phyloP scores from a whole-genome alignment of 2,113 vertebrate species.

The Glaucomys volans region DNA sequence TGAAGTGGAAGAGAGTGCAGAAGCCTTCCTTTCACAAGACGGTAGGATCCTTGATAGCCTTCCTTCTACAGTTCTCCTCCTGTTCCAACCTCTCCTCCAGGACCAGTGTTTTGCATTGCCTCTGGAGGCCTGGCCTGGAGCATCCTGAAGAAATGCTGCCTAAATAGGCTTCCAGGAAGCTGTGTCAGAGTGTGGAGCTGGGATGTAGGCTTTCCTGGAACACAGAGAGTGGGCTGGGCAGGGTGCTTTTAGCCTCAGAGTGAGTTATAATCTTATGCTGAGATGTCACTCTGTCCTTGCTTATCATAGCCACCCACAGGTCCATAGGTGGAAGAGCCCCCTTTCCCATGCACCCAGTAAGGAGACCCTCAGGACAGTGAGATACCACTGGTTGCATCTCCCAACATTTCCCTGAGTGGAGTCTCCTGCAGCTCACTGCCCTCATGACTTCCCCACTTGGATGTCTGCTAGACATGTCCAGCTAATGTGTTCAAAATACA shows the following conservation, averaged over 20 bases:
- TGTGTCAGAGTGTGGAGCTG: background rate
- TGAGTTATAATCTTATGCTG: background rate
- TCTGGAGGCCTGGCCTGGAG: background rate
- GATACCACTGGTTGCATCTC: background rate
- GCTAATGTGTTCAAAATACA: background rate
- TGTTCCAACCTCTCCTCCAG: background rate
- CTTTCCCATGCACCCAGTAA: background rate
- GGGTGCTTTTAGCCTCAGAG: conserved; percentile 1
- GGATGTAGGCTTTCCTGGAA: background rate
- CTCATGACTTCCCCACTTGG: background rate
- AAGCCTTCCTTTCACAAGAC: background rate
- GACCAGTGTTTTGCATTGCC: background rate
- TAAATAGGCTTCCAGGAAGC: background rate
- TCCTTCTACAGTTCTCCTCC: background rate
- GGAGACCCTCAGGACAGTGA: background rate
- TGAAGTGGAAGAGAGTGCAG: conserved; percentile 35
- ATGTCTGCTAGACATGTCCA: background rate
- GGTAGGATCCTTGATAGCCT: background rate
- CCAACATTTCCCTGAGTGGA: background rate
- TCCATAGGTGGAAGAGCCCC: background rate
- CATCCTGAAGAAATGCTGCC: conserved; percentile 30
- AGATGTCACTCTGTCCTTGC: background rate
- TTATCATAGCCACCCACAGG: background rate
- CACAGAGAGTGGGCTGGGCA: background rate
- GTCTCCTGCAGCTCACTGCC: background rate